Percentiles rank a stretch among this genome's conserved stretches.
phyloP scores from a whole-genome alignment of 2,113 vertebrate species.

The Odontophorus gujanensis region DNA sequence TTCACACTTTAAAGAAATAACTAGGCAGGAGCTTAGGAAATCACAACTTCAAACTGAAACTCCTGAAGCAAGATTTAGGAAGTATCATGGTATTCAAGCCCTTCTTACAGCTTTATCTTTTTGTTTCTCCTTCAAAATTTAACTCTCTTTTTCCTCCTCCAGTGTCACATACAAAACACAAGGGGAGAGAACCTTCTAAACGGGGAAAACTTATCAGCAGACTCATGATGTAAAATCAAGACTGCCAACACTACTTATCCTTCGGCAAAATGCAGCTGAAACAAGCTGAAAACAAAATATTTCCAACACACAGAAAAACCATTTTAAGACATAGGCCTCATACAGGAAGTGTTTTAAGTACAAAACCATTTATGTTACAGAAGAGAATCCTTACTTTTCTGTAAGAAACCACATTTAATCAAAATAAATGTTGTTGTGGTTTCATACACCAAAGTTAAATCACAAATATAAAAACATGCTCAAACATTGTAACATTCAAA shows the following conservation, averaged over 20 bases:
- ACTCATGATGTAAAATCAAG: background rate
- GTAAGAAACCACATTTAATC: background rate
- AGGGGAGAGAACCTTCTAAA: background rate
- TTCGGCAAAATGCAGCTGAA: background rate
- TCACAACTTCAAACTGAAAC: background rate
- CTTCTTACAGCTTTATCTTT: background rate
- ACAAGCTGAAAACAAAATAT: background rate
- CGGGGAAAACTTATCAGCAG: background rate
- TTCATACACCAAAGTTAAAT: background rate
- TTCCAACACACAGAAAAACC: background rate
- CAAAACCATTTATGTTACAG: background rate
- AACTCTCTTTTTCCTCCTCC: background rate
- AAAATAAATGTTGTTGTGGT: background rate
- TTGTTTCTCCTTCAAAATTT: background rate
- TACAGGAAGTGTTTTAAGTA: background rate
- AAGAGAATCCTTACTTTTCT: background rate
- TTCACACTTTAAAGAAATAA: background rate
- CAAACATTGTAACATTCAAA: background rate
- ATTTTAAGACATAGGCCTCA: background rate
- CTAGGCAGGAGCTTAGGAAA: background rate
- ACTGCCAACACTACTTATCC: background rate
- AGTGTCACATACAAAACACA: background rate
- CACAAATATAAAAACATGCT: background rate
- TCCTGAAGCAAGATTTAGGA: background rate
- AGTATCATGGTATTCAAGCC: background rate